Evolutionary conservation across 2,888 invertebrate species (phyloP), one percentile per base, ranked within the genome.

Genomic region (Troides oblongomaculatus): DNA sequence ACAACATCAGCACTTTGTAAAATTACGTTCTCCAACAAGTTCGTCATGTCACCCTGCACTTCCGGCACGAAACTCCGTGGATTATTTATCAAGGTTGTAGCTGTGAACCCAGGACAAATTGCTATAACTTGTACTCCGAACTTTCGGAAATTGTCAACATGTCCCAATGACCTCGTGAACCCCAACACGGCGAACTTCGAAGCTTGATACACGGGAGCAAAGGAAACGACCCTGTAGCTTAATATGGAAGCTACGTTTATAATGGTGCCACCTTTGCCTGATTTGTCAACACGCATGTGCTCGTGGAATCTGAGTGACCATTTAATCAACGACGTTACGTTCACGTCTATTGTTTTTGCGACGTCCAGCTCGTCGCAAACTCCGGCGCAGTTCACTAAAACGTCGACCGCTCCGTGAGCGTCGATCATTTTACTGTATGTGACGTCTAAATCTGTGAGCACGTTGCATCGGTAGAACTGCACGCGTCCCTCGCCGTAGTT

Each of bases 231-330:
- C 73, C 86, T 84, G 59, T 90, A 84, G 0, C 94, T 94, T 73
- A 92, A 89, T 25, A 94, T 90, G 0, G 95, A 94, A 1, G 94
- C 89, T 21, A 94, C 88, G 77, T 95, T 95, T 23, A 95, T 87
- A 59, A 95, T 90, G 4, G 92, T 88, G 6, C 95, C 95, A 3
- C 95, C 95, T 39, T 83, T 79, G 1, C 93, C 93, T 0, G 92
- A 89, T 64, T 87, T 88, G 73, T 93, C 88, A 60, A 83, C 87
- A 53, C 93, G 86, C 93, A 94, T 93, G 77, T 93, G 86, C 70
- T 94, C 86, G 72, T 94, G 85, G 39, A 89, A 94, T 36, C 94
- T 83, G 46, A 92, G 78, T 0, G 89, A 86, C 72, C 93, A 83
- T 53, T 80, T 81, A 62, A 84, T 80, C 1, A 82, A 53, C 23